Evolutionary conservation across 2,113 vertebrate genomes (phyloP), one percentile per base, ranked within the genome.

Genomic region (Origma solitaria): DNA sequence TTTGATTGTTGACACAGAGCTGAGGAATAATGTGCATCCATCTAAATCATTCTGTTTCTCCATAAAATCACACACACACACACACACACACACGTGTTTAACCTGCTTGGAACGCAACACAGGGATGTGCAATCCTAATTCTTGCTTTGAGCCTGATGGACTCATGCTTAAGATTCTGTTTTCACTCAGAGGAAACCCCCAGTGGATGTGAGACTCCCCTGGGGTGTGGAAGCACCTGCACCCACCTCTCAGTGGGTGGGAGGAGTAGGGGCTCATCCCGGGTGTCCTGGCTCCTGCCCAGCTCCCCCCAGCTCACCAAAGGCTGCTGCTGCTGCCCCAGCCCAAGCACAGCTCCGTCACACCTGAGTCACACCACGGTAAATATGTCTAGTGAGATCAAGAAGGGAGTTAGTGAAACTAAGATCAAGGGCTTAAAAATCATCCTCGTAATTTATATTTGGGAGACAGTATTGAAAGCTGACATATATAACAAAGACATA

Each of bases 1-100:
- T 95, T 85, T 91, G 92, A 95, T 61, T 96, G 86, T 82, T 94
- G 93, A 94, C 93, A 92, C 33, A 95, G 90, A 88, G 90, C 58
- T 65, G 40, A 82, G 49, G 66, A 94, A 81, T 87, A 96, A 94
- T 3, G 42, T 22, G 47, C 61, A 61, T 76, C 76, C 44, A 75
- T 75, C 75, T 78, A 77, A 91, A 86, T 91, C 92, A 62, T 22
- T 44, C 50, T n/a, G n/a, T 84, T 91, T 90, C 82, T 81, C 85
- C 76, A 31, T 40, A 79, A 70, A 6, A 3, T 20, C 53, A 77
- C 58, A 66, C 45, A 79, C 40, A 68, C 38, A 75, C 40, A 42
- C 40, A 42, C 11, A 27, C 42, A 42, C 42, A 42, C 42, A 15
- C 15, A 40, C 5, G 0, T 7, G 27, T 88, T 90, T 58, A 86